Base-by-base conservation (phyloP, 2,113 vertebrate genomes). In the Vireo altiloquus region DNA sequence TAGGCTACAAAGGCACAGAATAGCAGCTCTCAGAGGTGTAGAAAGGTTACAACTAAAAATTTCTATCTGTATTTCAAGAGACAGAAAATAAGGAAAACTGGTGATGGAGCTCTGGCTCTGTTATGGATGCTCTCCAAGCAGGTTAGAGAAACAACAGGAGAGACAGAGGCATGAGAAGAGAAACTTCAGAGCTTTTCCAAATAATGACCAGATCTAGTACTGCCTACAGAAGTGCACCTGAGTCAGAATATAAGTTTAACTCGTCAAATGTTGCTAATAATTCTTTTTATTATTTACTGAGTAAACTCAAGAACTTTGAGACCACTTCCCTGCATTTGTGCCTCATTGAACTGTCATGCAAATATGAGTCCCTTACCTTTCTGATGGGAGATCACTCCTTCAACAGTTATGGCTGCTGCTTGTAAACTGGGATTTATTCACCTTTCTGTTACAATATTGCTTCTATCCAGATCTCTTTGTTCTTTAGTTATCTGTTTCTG, bases 361-460 rank as follows among this genome's bases (percentile, higher is more conserved):
- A 44, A 50, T 54, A 24, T 47, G n/a, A 90, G 35, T 63, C 61
- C 90, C 49, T 21, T 88, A 92, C 49, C 19, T 88, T 89, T 75
- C 0, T 39, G 0, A 5, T 40, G 15, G 21, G 70, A 61, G 10
- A 22, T 19, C 12, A 13, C 5, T 64, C 25, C 10, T 89, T 42
- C 50, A 64, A 3, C 5, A 83, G 17, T 78, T 78, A 39, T 1
- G 10, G 15, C 23, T 78, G 14, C 44, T 71, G 49, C 47, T 78
- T 75, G 33, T 37, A 92, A 57, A 11, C 52, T 52, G 33, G 33
- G 13, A 50, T 82, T 82, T 78, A 42, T 63, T 75, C 66, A 39
- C 11, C 18, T 27, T 87, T 64, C 31, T 50, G n/a, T 74, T 69
- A 44, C 15, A 52, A 9, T 17, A 13, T 3, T 14, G 17, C 70